Percentiles rank a stretch among this genome's conserved stretches.
These are phyloP conservation scores for Drosophila simulans DNA, from an alignment of 1,140 invertebrate species.

Conservation along the genomic window DNA sequence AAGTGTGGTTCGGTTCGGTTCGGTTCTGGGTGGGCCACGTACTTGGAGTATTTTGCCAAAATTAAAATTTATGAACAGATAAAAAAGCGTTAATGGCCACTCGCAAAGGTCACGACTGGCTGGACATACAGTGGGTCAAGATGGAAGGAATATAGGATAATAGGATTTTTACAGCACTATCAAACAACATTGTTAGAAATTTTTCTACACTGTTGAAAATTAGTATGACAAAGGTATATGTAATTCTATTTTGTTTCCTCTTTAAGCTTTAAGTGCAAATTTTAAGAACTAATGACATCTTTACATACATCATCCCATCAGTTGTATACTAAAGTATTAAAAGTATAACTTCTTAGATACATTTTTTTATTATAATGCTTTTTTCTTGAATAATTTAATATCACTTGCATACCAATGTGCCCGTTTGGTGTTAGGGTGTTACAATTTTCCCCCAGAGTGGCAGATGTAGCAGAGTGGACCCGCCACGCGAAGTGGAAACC, in stretches of 20 bases:
- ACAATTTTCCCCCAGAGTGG: constrained; percentile 44
- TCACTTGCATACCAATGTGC: not conserved
- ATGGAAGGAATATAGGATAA: no score
- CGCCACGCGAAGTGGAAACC: constrained; percentile 26
- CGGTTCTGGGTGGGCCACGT: constrained; percentile 47
- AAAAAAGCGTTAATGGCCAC: constrained; percentile 81
- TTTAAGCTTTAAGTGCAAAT: no score
- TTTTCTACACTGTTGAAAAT: no score
- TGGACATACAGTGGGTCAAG: constrained; percentile 1
- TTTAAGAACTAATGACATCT: no score
- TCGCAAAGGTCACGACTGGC: constrained; percentile 59
- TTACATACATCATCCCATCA: no score
- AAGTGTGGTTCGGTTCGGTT: not conserved
- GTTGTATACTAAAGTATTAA: no score
- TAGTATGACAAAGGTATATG: no score
- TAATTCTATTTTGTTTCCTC: no score
- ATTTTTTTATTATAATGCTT: no score
- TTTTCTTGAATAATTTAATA: not conserved
- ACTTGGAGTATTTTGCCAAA: constrained; percentile 80
- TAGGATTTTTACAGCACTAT: no score
- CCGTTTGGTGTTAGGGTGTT: constrained; percentile 21
- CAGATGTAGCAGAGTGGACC: constrained; percentile 49
- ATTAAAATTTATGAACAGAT: constrained; percentile 83
- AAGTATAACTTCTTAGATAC: no score
- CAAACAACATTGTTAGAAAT: no score